A percentile compares a stretch with the other conserved stretches of the same genome.
Conservation (phyloP, 92 coral and sea anemone genomes). For the Palythoa heliodiscus region DNA sequence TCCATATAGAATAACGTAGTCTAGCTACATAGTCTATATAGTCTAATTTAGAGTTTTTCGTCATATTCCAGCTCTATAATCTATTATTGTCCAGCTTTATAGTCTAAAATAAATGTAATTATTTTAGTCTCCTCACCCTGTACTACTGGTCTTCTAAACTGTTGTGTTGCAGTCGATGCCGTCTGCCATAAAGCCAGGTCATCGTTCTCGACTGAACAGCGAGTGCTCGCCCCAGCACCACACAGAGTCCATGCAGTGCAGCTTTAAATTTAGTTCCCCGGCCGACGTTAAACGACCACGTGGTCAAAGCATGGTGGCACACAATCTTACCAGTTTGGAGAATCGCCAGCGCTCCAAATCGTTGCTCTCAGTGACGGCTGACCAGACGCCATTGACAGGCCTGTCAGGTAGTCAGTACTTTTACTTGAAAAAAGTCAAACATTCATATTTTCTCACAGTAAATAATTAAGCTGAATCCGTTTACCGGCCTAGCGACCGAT, state of each 20-base stretch:
- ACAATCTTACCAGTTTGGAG: conserved; percentile 26
- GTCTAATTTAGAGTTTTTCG: no score
- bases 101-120: no score
- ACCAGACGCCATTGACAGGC: conserved; percentile 61
- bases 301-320: conserved; percentile 52
- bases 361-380: conserved; percentile 11
- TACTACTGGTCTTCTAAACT: background rate
- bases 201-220: conserved; percentile 71
- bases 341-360: conserved; percentile 25
- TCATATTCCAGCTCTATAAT: no score
- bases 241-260: conserved; percentile 55
- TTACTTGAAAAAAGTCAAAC: background rate
- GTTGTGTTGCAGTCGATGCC: conserved; percentile 24
- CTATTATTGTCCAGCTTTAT: no score
- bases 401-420: background rate
- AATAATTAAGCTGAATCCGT: no score
- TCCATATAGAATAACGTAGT: no score
- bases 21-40: no score
- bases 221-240: conserved; percentile 59
- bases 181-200: conserved; percentile 64
- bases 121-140: no score
- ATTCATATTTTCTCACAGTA: background rate
- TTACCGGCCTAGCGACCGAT: no score
- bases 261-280: conserved; percentile 64
- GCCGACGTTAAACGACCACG: conserved; percentile 62